A percentile compares a stretch with the other conserved stretches of the same genome.
These are phyloP conservation scores for Nothobranchius kuhntae DNA, from an alignment of 2,113 vertebrate genomes.

Conservation along the genomic window DNA sequence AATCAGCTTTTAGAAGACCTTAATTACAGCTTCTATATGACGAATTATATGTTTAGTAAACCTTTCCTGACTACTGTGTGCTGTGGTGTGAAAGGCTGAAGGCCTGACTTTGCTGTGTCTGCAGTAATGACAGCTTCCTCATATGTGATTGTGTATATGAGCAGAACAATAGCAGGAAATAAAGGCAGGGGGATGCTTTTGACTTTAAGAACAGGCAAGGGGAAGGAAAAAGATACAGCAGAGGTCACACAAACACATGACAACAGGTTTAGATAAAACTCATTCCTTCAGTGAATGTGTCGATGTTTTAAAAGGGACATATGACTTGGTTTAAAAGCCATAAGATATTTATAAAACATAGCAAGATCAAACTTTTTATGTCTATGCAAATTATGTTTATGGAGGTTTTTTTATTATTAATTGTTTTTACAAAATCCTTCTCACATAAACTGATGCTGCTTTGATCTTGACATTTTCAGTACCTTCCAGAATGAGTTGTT, in stretches of 20 bases:
- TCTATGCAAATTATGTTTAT: too few relatives aligned
- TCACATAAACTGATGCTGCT: too few relatives aligned
- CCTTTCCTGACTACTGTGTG: neutral
- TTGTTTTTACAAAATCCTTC: too few relatives aligned
- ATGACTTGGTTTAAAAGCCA: too few relatives aligned
- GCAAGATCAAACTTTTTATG: too few relatives aligned
- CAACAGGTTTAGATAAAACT: neutral
- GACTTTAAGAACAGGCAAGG: constrained; percentile 11
- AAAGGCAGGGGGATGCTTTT: constrained; percentile 31
- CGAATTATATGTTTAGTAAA: constrained; percentile 30
- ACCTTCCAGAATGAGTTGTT: too few relatives aligned
- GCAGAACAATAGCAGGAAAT: constrained; percentile 76
- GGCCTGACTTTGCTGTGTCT: constrained; percentile 55
- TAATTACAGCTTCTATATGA: constrained; percentile 30
- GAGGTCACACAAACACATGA: constrained; percentile 6
- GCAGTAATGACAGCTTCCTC: constrained; percentile 70
- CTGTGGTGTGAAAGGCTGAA: constrained; percentile 17
- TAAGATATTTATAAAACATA: too few relatives aligned
- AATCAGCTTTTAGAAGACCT: constrained; percentile 24
- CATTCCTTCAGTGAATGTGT: too few relatives aligned
- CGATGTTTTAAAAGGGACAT: too few relatives aligned
- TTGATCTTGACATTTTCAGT: too few relatives aligned
- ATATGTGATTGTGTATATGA: constrained; percentile 49
- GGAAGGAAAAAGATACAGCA: constrained; percentile 44
- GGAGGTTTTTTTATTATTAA: too few relatives aligned